Evolutionary conservation across 1,140 invertebrate genomes (phyloP), one percentile per base, ranked within the genome.

Genomic region (Limonius californicus): DNA sequence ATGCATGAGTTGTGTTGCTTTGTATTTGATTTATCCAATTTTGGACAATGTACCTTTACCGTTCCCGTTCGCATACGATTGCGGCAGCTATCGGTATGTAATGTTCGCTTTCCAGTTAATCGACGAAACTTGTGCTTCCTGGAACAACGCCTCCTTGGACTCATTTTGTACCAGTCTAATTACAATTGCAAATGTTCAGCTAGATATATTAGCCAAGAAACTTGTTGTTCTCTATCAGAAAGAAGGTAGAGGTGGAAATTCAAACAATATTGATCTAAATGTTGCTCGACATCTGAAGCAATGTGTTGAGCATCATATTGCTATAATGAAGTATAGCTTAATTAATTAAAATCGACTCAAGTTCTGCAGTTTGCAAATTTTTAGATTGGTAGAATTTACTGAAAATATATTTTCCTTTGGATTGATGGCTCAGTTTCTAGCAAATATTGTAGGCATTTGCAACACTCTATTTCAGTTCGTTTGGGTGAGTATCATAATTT

Each of bases 391-490:
- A 4, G 15, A 19, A 20, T 20, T 57, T 21, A 53, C 68, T 54
- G 66, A 72, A 43, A 20, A 55, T 30, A 47, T 68, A 0, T 72
- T 69, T 53, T 50, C 50, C 2, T 61, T 64, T 42, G 68, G 68
- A 18, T 59, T 72, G 21, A 64, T 72, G 6, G 55, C 67, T 14
- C 70, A 72, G 47, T 72, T 70, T 61, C 15, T 57, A n/a, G 64
- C 61, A 14, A 70, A 66, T 56, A 59, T 65, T 57, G n/a, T 67
- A 11, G 66, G 68, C 18, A 71, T 71, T 55, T 72, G 70, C 61
- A 63, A 68, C 27, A 70, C 66, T 9, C 63, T 63, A 59, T 70
- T 70, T 61, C 63, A 70, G 55, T 57, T 71, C 27, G 35, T 72
- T 50, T 45, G 67, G 55, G 67, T 67, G 61, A 58, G 35, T 27